phyloP scores from a whole-genome alignment of 2,888 invertebrate genomes.

The Lamellibrachia satsuma region DNA sequence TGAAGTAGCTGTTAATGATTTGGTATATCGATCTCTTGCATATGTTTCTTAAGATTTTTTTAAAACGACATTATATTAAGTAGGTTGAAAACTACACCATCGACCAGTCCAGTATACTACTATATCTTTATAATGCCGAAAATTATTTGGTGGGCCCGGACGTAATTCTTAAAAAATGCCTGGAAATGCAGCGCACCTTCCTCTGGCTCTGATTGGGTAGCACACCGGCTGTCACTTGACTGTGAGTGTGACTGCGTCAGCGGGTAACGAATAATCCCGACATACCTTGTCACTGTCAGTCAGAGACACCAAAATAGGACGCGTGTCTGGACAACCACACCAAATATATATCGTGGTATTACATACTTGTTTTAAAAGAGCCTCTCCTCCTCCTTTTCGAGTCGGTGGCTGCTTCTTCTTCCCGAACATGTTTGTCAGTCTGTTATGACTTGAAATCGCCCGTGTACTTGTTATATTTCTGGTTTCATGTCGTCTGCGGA shows the following conservation, averaged over 20 bases:
- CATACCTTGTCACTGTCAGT: not conserved
- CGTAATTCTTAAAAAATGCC: too few species aligned
- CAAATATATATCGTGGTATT: not conserved
- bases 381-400: conserved; percentile 33
- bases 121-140: too few species aligned
- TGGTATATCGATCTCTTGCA: too few species aligned
- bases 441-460: not conserved
- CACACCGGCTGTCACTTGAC: not conserved
- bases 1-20: too few species aligned
- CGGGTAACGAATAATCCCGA: too few species aligned
- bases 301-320: not conserved
- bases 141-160: too few species aligned
- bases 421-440: conserved; percentile 35
- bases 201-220: too few species aligned
- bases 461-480: not conserved
- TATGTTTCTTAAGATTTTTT: too few species aligned
- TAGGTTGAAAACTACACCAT: too few species aligned
- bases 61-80: too few species aligned
- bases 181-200: too few species aligned
- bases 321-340: not conserved
- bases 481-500: not conserved
- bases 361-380: conserved; percentile 38
- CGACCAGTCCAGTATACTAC: too few species aligned
- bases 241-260: not conserved
- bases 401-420: conserved; percentile 36